Percentiles rank a stretch among this genome's conserved stretches.
These are phyloP conservation scores for Falco columbarius DNA, from an alignment of 2,797 vertebrate genomes.

Conservation along the genomic window DNA sequence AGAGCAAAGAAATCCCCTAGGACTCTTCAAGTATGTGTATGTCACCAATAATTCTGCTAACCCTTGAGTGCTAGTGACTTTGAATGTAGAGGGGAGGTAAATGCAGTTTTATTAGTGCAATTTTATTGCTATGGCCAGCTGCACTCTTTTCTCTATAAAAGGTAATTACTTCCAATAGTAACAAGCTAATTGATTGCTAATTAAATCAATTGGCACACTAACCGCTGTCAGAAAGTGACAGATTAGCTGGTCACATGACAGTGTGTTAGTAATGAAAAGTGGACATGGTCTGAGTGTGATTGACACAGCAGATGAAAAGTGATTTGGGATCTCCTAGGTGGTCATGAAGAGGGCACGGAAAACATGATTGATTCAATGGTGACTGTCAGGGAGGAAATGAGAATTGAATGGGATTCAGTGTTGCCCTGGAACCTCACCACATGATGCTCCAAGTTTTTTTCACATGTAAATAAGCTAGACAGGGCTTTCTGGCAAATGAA, in stretches of 20 bases:
- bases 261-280: constrained; percentile 82
- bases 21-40: constrained; percentile 79
- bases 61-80: constrained; percentile 78
- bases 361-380: constrained; percentile 88
- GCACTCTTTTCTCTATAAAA: constrained; percentile 96
- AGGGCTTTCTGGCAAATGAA: constrained; percentile 79
- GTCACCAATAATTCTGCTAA: constrained; percentile 89
- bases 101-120: constrained; percentile 90
- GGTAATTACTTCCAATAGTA: constrained; percentile 99
- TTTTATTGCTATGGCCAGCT: constrained; percentile 98
- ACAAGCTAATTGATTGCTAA: constrained; percentile 99
- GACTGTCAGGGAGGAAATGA: constrained; percentile 89
- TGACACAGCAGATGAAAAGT: constrained; percentile 82
- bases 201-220: constrained; percentile 97
- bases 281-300: constrained; percentile 84
- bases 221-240: constrained; percentile 92
- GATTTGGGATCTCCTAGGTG: constrained; percentile 83
- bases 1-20: constrained; percentile 81
- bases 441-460: constrained; percentile 87
- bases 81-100: constrained; percentile 75
- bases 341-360: constrained; percentile 83
- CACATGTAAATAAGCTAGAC: constrained; percentile 92
- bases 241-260: constrained; percentile 88
- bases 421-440: constrained; percentile 84
- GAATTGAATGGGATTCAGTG: constrained; percentile 88